Conservation (phyloP, 2,888 invertebrate genomes). For the Melitaea athalia region DNA sequence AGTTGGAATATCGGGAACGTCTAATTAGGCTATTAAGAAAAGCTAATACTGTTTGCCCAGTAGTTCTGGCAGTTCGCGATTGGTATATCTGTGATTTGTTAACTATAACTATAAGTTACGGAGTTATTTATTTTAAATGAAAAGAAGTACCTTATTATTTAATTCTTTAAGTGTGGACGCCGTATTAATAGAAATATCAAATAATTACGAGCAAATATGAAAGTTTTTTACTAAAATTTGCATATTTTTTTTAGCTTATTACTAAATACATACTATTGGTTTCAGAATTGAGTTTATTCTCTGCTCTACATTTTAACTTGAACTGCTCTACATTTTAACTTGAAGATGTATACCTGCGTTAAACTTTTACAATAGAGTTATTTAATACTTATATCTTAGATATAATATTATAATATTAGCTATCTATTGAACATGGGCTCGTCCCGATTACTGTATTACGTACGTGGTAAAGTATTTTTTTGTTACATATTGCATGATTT, state of each 20-base stretch:
- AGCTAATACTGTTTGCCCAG: conserved; percentile 18
- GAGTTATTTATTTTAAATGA: conserved; percentile 63
- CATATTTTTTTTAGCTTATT: conserved; percentile 17
- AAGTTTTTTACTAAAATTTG: conserved; percentile 12
- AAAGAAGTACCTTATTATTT: conserved; percentile 44
- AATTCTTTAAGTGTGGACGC: conserved; percentile 37
- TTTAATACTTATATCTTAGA: conserved; percentile 28
- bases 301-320: neutral
- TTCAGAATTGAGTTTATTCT: neutral
- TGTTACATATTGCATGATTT: conserved; percentile 67
- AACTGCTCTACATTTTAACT: neutral
- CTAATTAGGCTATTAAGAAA: conserved; percentile 22
- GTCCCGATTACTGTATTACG: conserved; percentile 21
- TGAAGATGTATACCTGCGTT: neutral
- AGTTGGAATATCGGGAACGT: conserved; percentile 38
- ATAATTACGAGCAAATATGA: conserved; percentile 2
- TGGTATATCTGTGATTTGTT: conserved; percentile 80
- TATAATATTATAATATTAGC: conserved; percentile 16
- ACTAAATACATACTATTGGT: neutral
- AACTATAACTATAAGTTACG: conserved; percentile 66
- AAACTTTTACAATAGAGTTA: neutral
- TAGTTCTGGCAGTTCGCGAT: conserved; percentile 59
- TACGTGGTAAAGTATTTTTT: conserved; percentile 41
- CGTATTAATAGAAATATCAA: conserved; percentile 10
- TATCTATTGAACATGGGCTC: conserved; percentile 12